Conservation (phyloP, 30 jellyfish, hydroid and myxozoan genomes). For the Clytia hemisphaerica region DNA sequence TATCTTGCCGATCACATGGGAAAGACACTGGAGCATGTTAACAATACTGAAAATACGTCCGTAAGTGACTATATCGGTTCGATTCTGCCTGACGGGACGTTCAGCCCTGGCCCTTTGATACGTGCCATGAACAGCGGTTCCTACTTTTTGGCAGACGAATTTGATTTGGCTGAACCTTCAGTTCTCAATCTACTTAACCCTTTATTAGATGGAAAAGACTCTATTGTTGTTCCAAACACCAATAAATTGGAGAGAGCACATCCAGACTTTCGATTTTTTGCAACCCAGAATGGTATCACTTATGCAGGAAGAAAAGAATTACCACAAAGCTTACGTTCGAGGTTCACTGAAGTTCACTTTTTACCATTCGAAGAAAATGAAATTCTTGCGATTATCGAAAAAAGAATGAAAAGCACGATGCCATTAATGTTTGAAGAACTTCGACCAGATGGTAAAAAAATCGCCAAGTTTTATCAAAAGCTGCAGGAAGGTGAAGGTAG, state of each 20-base stretch:
- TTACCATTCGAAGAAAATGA: background rate
- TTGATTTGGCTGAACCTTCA: slow-evolving; percentile 15
- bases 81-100: background rate
- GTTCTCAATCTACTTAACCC: slow-evolving; percentile 7
- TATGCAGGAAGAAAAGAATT: slow-evolving; percentile 15
- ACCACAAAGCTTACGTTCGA: background rate
- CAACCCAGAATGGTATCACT: slow-evolving; percentile 6
- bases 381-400: background rate
- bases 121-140: background rate
- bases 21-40: background rate
- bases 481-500: too few relatives aligned
- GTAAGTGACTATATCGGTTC: slow-evolving; percentile 8
- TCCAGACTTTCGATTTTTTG: background rate
- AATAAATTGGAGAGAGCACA: background rate
- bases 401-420: background rate
- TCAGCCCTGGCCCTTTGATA: slow-evolving; percentile 11
- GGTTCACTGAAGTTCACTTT: background rate
- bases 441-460: background rate
- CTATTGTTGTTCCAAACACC: background rate
- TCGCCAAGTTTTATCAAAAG: too few relatives aligned
- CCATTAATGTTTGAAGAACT: background rate
- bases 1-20: background rate
- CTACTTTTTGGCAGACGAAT: slow-evolving; percentile 11
- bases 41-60: slow-evolving; percentile 7
- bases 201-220: slow-evolving; percentile 2